phyloP scores from a whole-genome alignment of 2,888 invertebrate species.

The Plagodis pulveraria region DNA sequence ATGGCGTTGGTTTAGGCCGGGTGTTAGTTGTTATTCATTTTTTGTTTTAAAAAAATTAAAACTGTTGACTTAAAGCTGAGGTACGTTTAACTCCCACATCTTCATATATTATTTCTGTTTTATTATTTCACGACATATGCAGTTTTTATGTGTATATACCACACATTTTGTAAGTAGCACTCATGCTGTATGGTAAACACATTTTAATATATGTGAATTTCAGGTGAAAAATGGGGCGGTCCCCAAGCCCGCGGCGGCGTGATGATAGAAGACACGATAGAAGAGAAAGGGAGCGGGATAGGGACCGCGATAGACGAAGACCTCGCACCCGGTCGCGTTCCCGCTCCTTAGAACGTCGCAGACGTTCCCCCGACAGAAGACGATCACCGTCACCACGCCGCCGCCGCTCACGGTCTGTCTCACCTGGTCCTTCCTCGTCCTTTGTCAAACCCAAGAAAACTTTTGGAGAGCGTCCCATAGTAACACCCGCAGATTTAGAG shows the following conservation, averaged over 20 bases:
- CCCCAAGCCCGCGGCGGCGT: slow-evolving; percentile 80
- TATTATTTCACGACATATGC: too few relatives aligned
- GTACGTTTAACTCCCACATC: slow-evolving; percentile 49
- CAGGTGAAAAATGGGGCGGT: slow-evolving; percentile 72
- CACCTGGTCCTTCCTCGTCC: slow-evolving; percentile 68
- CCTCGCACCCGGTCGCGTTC: slow-evolving; percentile 74
- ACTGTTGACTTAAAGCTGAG: slow-evolving; percentile 68
- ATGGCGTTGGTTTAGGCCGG: slow-evolving; percentile 76
- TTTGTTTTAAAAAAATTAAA: slow-evolving; percentile 69
- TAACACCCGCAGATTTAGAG: slow-evolving; percentile 93
- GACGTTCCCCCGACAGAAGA: slow-evolving; percentile 74
- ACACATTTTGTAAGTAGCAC: too few relatives aligned
- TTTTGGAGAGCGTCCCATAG: slow-evolving; percentile 86
- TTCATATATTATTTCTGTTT: neutral
- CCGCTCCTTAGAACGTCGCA: slow-evolving; percentile 70
- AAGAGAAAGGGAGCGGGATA: slow-evolving; percentile 68
- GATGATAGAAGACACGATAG: slow-evolving; percentile 66
- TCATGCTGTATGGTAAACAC: too few relatives aligned
- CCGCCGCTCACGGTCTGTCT: slow-evolving; percentile 67
- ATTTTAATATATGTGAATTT: slow-evolving; percentile 14
- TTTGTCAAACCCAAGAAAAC: slow-evolving; percentile 71
- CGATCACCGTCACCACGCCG: slow-evolving; percentile 58
- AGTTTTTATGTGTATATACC: neutral
- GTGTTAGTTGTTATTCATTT: slow-evolving; percentile 65
- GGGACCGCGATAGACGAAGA: slow-evolving; percentile 73